Evolutionary conservation across 2,888 invertebrate genomes (phyloP), one percentile per base, ranked within the genome.

Genomic region (Caenorhabditis sulstoni): DNA sequence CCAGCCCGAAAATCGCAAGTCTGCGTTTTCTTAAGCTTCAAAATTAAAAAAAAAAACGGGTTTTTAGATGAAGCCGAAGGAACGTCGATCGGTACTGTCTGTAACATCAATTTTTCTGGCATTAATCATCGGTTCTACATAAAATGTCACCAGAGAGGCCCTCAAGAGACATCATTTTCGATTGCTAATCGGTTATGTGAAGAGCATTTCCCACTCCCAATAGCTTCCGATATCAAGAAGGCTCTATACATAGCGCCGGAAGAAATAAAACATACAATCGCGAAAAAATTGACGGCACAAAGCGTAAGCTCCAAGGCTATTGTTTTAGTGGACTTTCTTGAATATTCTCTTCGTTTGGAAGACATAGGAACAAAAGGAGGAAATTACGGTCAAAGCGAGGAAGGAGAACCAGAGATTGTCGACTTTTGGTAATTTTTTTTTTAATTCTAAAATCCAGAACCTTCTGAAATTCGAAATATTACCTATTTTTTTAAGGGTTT

Each of bases 1-100:
- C n/a, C n/a, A n/a, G n/a, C n/a, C n/a, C n/a, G n/a, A n/a, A n/a
- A n/a, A n/a, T n/a, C n/a, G n/a, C n/a, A n/a, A n/a, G n/a, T n/a
- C n/a, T n/a, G n/a, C n/a, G n/a, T n/a, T 61, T 71, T 70, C 66
- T 71, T 53, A 71, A 71, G 71, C 73, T 66, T 53, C 55, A 66
- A 73, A 65, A 73, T 65, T 71, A n/a, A n/a, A 66, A 23, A 71
- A 52, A 53, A 53, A 73, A 66, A 73, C 66, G n/a, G 65, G 37
- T 67, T 73, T 67, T 66, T 67, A 73, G 73, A 73, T 55, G 66
- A 73, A 73, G 29, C 1, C 65, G 65, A 73, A 55, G 73, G 65
- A 18, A 66, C 57, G 57, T 73, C 71, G 23, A 71, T 71, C 66
- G 71, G 73, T n/a, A 64, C 41, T 29, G 23, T 73, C 45, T 73